phyloP scores from a whole-genome alignment of 2,113 vertebrate genomes.

The Danionella cerebrum region DNA sequence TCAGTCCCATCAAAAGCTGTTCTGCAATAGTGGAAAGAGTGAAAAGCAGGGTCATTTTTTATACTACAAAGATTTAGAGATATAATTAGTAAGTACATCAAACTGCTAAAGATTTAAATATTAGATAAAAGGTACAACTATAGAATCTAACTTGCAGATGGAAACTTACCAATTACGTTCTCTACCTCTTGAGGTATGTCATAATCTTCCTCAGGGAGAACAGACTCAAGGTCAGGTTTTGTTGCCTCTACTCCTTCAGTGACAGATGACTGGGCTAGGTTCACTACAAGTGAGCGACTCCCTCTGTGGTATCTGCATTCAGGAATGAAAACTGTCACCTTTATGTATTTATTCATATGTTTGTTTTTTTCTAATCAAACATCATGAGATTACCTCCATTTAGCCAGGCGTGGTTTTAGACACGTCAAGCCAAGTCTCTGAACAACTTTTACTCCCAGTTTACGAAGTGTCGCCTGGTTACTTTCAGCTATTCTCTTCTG shows the following conservation, averaged over 20 bases:
- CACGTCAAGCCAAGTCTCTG: slow-evolving; percentile 87
- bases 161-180: slow-evolving; percentile 77
- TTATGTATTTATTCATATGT: neutral
- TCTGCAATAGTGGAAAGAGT: slow-evolving; percentile 70
- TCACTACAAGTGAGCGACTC: slow-evolving; percentile 75
- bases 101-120: no score
- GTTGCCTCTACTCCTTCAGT: neutral
- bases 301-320: slow-evolving; percentile 84
- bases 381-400: slow-evolving; percentile 73
- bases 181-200: slow-evolving; percentile 89
- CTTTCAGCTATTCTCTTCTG: slow-evolving; percentile 71
- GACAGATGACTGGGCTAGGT: slow-evolving; percentile 62
- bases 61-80: no score
- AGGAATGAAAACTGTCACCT: slow-evolving; percentile 1
- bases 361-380: neutral
- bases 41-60: neutral
- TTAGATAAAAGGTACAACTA: no score
- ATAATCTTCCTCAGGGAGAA: slow-evolving; percentile 73
- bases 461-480: slow-evolving; percentile 79
- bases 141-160: no score
- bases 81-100: no score
- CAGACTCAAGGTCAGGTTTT: slow-evolving; percentile 37
- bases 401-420: slow-evolving; percentile 82
- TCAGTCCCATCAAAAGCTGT: slow-evolving; percentile 82
- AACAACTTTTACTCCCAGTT: slow-evolving; percentile 82